phyloP scores from a whole-genome alignment of 2,113 vertebrate species.

The Leucoraja erinaceus region DNA sequence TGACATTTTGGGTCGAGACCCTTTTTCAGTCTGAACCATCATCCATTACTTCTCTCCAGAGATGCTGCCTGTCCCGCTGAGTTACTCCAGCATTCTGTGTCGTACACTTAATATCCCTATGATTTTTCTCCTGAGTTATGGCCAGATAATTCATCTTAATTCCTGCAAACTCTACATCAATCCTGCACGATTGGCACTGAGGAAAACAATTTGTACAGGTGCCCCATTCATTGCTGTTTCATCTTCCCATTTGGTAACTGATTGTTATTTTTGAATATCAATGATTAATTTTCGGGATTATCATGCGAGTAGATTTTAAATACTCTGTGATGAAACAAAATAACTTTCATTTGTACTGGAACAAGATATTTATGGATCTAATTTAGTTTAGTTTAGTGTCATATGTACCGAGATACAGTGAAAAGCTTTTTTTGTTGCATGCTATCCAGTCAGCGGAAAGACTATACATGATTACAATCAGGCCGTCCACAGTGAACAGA shows the following conservation, averaged over 20 bases:
- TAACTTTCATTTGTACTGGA: background rate
- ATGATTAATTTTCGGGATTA: background rate
- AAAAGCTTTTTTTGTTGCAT: no score
- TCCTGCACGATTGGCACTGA: background rate
- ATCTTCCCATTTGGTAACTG: background rate
- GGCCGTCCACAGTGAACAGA: no score
- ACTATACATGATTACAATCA: no score
- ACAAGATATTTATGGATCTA: background rate
- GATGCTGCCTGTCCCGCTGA: no score
- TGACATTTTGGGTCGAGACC: no score
- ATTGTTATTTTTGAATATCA: background rate
- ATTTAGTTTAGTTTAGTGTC: no score
- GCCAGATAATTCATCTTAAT: background rate
- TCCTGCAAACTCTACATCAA: background rate
- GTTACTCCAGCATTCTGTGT: no score
- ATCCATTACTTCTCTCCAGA: no score
- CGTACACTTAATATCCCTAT: background rate
- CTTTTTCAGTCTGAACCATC: no score
- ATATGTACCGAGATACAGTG: no score
- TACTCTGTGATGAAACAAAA: background rate
- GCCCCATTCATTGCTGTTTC: background rate
- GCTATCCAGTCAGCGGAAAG: no score
- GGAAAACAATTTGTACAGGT: background rate
- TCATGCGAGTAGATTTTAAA: background rate
- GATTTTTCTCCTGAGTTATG: background rate